These are phyloP conservation scores for Notodonta dromedarius DNA, from an alignment of 2,888 invertebrate genomes.

Conservation along the genomic window DNA sequence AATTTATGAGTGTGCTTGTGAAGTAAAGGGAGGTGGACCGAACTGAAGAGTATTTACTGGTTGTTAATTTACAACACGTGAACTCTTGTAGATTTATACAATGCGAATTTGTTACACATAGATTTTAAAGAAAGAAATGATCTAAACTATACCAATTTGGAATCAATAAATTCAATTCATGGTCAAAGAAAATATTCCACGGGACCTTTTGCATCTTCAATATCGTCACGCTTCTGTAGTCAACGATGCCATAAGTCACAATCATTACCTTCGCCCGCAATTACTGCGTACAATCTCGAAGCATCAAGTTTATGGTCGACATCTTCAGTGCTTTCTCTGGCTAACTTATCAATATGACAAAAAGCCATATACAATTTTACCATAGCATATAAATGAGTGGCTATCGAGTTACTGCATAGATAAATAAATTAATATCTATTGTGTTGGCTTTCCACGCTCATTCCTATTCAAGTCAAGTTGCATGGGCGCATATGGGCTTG, in stretches of 20 bases:
- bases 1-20: too few species aligned
- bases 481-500: slow-evolving; percentile 57
- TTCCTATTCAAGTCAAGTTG: slow-evolving; percentile 65
- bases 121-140: too few species aligned
- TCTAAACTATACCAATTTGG: too few species aligned
- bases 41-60: too few species aligned
- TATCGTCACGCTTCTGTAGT: slow-evolving; percentile 30
- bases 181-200: too few species aligned
- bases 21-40: too few species aligned
- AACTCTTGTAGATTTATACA: too few species aligned
- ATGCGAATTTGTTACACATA: too few species aligned
- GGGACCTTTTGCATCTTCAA: background rate
- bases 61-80: too few species aligned
- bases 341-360: slow-evolving; percentile 34
- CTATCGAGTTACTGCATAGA: slow-evolving; percentile 46
- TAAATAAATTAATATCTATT: slow-evolving; percentile 78
- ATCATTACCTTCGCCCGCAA: slow-evolving; percentile 36
- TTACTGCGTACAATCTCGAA: slow-evolving; percentile 2
- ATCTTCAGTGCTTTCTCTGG: slow-evolving; percentile 37
- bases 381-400: slow-evolving; percentile 46
- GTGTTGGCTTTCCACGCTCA: slow-evolving; percentile 70
- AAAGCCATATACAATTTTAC: slow-evolving; percentile 38
- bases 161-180: too few species aligned
- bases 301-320: slow-evolving; percentile 34
- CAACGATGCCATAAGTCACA: slow-evolving; percentile 34